These are phyloP conservation scores for Periophthalmus modestus DNA, from an alignment of 2,113 vertebrate species.

Conservation along the genomic window DNA sequence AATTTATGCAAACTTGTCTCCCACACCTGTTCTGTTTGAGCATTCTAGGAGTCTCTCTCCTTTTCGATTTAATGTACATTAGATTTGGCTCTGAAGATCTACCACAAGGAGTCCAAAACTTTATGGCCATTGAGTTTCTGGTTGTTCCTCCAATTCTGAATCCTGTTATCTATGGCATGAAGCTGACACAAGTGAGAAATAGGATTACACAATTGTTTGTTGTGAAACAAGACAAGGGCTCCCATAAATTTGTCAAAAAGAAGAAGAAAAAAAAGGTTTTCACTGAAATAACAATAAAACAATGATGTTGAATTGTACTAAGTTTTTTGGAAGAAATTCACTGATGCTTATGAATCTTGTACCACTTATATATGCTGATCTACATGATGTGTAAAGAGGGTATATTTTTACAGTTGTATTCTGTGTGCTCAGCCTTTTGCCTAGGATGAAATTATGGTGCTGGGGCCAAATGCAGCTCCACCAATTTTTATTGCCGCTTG, in stretches of 20 bases:
- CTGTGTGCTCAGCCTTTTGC: no score
- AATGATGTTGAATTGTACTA: not conserved
- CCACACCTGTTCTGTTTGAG: slow-evolving; percentile 37
- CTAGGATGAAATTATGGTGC: no score
- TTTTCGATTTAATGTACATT: slow-evolving; percentile 46
- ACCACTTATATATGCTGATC: no score
- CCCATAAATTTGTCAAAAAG: not conserved
- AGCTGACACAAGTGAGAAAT: slow-evolving; percentile 31
- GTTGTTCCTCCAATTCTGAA: slow-evolving; percentile 41
- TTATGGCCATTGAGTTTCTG: slow-evolving; percentile 40
- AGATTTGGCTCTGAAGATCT: not conserved
- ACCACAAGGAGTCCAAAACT: slow-evolving; percentile 12
- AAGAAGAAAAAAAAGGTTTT: not conserved
- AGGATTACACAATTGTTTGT: not conserved
- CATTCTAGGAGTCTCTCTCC: not conserved
- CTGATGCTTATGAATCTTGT: no score
- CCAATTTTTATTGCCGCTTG: no score
- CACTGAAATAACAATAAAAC: not conserved
- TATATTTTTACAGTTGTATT: no score
- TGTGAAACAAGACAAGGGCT: not conserved
- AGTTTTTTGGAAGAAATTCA: not conserved
- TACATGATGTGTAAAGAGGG: no score
- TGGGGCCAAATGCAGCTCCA: no score
- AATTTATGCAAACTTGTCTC: slow-evolving; percentile 44
- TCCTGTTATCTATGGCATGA: slow-evolving; percentile 36